Evolutionary conservation across 2,888 invertebrate species (phyloP), one percentile per base, ranked within the genome.

Genomic region (Sphecodes monilicornis): DNA sequence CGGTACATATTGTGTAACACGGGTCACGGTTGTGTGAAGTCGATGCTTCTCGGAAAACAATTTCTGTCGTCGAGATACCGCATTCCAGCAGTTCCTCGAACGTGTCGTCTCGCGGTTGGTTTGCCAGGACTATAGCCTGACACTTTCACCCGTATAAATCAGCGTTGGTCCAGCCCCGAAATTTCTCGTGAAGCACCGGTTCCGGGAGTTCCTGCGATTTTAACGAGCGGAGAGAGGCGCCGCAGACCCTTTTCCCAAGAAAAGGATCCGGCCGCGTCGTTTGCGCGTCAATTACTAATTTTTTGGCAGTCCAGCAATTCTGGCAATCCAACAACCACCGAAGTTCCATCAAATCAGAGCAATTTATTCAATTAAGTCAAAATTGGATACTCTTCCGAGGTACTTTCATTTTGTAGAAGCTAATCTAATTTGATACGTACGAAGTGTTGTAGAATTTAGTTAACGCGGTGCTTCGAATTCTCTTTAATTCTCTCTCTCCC

Each of bases 1-100:
- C 70, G 68, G 80, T 50, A 50, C 50, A 50, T 82, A 72, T 89
- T 84, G 80, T 86, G 89, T 90, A 84, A 87, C 50, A 10, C 8
- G 10, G 50, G 50, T 10, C 89, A 75, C 74, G 43, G 50, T 76
- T 26, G 72, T 60, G 66, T 57, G 50, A 66, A 50, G 69, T 16
- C 72, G 82, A 80, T 60, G 84, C 81, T 84, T 89, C 78, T 75
- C 22, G 71, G 82, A 90, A 89, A 90, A 80, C 78, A 73, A 90
- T 85, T 82, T 87, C 78, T 72, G 80, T 86, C 89, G 10, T 83
- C 80, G 29, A 68, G 76, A 54, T 76, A 68, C 46, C 64, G 32
- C 72, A 26, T 76, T 75, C 79, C 81, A 22, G 11, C 78, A 18
- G 57, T 86, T 86, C 86, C 26, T 66, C 74, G 78, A 84, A 81